phyloP scores from a whole-genome alignment of 2,888 invertebrate genomes.

The Hartigia nigra region DNA sequence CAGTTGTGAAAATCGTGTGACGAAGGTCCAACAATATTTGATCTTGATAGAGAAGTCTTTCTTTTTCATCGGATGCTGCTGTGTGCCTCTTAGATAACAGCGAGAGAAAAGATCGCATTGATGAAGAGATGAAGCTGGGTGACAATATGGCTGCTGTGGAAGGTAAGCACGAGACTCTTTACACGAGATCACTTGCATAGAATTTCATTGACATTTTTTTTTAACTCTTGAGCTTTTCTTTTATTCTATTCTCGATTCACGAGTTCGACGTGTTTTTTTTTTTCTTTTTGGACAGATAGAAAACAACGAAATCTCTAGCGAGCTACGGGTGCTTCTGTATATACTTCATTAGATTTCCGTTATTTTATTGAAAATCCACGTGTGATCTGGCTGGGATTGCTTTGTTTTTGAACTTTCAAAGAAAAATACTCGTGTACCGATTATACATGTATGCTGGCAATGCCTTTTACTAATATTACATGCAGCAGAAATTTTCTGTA shows the following conservation, averaged over 20 bases:
- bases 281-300: no score
- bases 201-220: background rate
- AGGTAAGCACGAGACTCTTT: conserved; percentile 41
- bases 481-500: background rate
- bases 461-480: background rate
- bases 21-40: background rate
- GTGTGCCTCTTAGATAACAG: background rate
- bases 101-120: background rate
- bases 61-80: background rate
- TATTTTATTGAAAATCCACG: no score
- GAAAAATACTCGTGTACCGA: no score
- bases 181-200: background rate
- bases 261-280: no score
- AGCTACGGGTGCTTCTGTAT: no score
- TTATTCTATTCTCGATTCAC: no score
- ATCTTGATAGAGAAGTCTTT: background rate
- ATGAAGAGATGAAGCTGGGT: conserved; percentile 54
- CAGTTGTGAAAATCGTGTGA: background rate
- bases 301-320: no score
- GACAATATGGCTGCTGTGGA: conserved; percentile 57
- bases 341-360: no score
- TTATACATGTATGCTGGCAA: background rate
- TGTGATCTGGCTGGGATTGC: no score
- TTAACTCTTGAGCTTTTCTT: background rate
- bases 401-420: no score